Base-by-base conservation (phyloP, 2,797 vertebrate species). In the Pipistrellus nathusii region DNA sequence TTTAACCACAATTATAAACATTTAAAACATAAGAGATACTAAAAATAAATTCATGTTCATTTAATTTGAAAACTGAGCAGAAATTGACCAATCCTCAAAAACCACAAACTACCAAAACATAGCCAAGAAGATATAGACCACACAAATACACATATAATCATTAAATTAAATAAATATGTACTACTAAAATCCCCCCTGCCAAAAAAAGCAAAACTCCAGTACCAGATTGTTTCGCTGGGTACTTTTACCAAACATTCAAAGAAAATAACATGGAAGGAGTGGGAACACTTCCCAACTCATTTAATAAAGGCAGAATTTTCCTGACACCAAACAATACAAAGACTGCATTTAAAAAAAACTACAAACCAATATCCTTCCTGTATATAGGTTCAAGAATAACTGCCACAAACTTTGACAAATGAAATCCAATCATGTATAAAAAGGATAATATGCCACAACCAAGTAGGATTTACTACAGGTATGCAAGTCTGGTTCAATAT, bases 161-260 rank as follows among this genome's bases (percentile, higher is more conserved):
- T 89, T 57, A 68, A 17, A 78, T 12, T 32, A 89, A 69, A 88
- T 32, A 18, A 89, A 80, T 89, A 12, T 46, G 38, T 71, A 57
- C 25, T 59, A 59, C 71, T 46, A 57, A 89, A 69, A 46, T 55
- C 27, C 55, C 11, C 62, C 30, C 5, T 6, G 51, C 53, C 57
- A 59, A 38, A 77, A n/a, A 77, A 53, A 68, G 27, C 25, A 68
- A 69, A 80, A 46, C 30, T 46, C 51, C 21, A 57, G 20, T 30
- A 89, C 75, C 64, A 89, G 64, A 80, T 57, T 14, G 35, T 89
- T 80, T 69, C 30, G 41, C 62, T 44, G 38, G 62, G n/a, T 55
- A 69, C 32, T 89, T 69, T 88, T 44, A 78, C 27, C 44, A 89
- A 89, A 89, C 35, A 89, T 69, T 69, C 41, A 75, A 87, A 76